These are phyloP conservation scores for Hapalemur alaotrensis DNA, from an alignment of 2,797 vertebrate genomes.

Conservation along the genomic window DNA sequence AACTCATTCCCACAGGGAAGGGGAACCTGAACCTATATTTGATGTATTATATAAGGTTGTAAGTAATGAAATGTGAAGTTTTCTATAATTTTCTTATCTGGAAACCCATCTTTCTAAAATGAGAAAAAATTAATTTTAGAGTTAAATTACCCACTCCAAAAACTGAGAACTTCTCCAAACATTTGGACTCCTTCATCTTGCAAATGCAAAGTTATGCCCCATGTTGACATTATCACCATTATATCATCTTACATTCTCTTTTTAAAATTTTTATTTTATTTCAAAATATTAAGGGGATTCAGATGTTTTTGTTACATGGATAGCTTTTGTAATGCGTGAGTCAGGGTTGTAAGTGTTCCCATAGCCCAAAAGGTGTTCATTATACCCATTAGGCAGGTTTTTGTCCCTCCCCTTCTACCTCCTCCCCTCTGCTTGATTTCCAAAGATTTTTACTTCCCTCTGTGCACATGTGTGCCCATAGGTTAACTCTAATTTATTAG, in stretches of 20 bases:
- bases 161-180: background rate
- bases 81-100: slow-evolving; percentile 21
- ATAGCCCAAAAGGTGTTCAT: background rate
- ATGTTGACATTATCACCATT: background rate
- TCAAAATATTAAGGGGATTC: background rate
- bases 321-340: background rate
- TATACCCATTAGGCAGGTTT: background rate
- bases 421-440: background rate
- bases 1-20: background rate
- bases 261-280: background rate
- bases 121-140: background rate
- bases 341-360: background rate
- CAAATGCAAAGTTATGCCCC: background rate
- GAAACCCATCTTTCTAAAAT: background rate
- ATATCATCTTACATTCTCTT: background rate
- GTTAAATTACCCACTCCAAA: background rate
- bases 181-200: background rate
- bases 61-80: background rate
- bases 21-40: background rate
- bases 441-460: background rate
- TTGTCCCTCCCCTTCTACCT: background rate
- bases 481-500: background rate
- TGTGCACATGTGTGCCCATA: background rate
- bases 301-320: background rate
- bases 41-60: background rate